Base-by-base conservation (phyloP, 1,140 invertebrate genomes). In the Drosophila quadrilineata region DNA sequence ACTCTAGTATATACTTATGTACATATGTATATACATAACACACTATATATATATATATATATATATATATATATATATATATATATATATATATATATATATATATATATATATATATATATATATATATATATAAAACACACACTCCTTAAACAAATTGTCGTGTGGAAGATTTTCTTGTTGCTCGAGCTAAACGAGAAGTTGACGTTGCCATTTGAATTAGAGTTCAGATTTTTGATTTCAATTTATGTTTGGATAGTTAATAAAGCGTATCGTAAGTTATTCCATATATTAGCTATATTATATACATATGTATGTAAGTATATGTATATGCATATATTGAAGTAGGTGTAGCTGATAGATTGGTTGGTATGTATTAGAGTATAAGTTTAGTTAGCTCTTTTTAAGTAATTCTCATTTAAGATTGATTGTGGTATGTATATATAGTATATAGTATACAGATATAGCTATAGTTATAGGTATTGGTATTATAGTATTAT, bases 151-250 rank as follows among this genome's bases (percentile, higher is more conserved):
- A n/a, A n/a, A n/a, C n/a, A n/a, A n/a, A n/a, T n/a, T 4, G 33
- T 35, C 12, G 14, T 35, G 33, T 35, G 33, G 33, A 35, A 35
- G 33, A 14, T 3, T 31, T 38, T 2, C 16, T 38, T 8, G 19
- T 50, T 40, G 24, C 26, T 36, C 28, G 38, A 3, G 17, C 26
- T n/a, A n/a, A n/a, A n/a, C n/a, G n/a, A n/a, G n/a, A n/a, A 40
- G 17, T 68, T 56, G 65, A 63, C 58, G 58, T 68, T 67, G 64
- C 57, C 64, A 63, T 59, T 66, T 45, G 46, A 59, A 45, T 31
- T 59, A 52, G 9, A 29, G n/a, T n/a, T n/a, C n/a, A 41, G 22
- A 16, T 54, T 54, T 9, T 50, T 50, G 48, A 19, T 29, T 36
- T 40, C 33, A 16, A 4, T 46, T 8, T 6, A 24, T 24, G 9